Evolutionary conservation across 2,888 invertebrate species (phyloP), one percentile per base, ranked within the genome.

Genomic region (Allolobophora icterica): DNA sequence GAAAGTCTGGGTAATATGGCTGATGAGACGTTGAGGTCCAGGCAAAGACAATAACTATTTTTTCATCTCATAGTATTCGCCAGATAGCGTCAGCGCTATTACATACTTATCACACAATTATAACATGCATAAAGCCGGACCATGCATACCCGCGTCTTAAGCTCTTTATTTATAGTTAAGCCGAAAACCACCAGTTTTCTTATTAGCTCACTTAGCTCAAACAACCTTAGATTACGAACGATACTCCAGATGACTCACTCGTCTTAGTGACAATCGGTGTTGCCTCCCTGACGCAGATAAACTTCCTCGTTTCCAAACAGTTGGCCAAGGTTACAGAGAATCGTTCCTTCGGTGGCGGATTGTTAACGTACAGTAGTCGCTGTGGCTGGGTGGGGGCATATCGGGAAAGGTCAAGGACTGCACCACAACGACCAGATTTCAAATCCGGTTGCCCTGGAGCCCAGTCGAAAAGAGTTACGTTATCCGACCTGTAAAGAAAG

Each of bases 231-330:
- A n/a, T 71, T 71, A 6, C 71, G n/a, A n/a, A 71, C n/a, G n/a
- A 71, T n/a, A 71, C n/a, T 71, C 30, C 0, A 71, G n/a, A 24
- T 24, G 19, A 87, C 87, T 87, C 38, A 87, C 87, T 87, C 21
- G 34, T 1, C 6, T 87, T 34, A 21, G 15, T 21, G 19, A 87
- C 24, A 5, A 38, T 34, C 24, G 34, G 21, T 11, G 38, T 87
- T 34, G 87, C 4, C 15, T 87, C 87, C n/a, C 87, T 87, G 8
- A 87, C 87, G 87, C 87, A 87, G 87, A 87, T 87, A 17, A 87
- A 87, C 19, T 38, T 34, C 87, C n/a, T 87, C 35, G 0, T 35
- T 19, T 35, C 1, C 11, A 5, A n/a, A 33, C 87, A 87, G 38
- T 87, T 17, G 87, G 34, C 4, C 87, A 87, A 17, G 6, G 17